phyloP scores from a whole-genome alignment of 53 echinoderm and acorn worm species.

The Hippasteria phrygiana region DNA sequence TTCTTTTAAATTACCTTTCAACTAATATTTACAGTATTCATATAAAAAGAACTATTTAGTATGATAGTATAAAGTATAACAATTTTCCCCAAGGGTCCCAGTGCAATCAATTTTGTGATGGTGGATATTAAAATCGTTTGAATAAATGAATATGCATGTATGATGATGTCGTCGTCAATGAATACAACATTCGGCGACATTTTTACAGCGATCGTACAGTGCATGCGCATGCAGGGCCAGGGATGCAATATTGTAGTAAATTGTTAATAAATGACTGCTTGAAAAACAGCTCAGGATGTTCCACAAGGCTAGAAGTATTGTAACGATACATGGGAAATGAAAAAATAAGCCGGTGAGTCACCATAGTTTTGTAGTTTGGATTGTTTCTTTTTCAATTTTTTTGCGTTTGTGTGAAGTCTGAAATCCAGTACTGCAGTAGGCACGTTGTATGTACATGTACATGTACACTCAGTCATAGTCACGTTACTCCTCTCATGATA shows the following conservation, averaged over 20 bases:
- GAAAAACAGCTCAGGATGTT: not conserved
- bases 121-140: too few relatives aligned
- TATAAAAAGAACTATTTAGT: not conserved
- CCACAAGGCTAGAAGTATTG: not conserved
- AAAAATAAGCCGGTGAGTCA: not conserved
- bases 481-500: not conserved
- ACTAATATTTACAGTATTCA: too few relatives aligned
- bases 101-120: too few relatives aligned
- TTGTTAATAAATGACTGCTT: not conserved
- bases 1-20: too few relatives aligned
- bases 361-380: not conserved
- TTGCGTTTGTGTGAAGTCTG: not conserved
- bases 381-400: not conserved
- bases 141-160: constrained; percentile 18
- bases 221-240: too few relatives aligned
- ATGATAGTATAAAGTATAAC: not conserved
- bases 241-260: not conserved
- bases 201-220: not conserved
- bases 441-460: too few relatives aligned
- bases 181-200: constrained; percentile 16
- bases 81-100: too few relatives aligned
- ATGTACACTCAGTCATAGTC: not conserved
- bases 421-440: not conserved
- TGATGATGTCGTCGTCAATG: constrained; percentile 23
- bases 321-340: not conserved